Evolutionary conservation across 23 tunicate species (phyloP).

Genomic region (Styela clava): DNA sequence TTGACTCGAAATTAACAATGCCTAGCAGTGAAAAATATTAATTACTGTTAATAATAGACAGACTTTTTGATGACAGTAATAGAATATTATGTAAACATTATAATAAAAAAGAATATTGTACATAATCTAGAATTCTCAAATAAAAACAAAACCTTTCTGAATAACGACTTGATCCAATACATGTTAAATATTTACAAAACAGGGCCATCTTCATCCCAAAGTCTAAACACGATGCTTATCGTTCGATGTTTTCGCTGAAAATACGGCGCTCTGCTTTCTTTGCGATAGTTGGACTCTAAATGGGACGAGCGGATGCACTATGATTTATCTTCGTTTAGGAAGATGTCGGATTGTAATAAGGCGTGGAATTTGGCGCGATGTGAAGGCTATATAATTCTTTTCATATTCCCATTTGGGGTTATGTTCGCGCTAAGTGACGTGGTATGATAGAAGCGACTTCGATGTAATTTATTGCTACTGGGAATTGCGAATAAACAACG

Average conservation of each 20-base stretch:
- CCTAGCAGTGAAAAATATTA: too few relatives aligned
- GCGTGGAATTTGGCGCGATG: not conserved
- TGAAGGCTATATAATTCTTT: not conserved
- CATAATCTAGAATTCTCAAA: too few relatives aligned
- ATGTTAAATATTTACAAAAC: not conserved
- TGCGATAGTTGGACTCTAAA: not conserved
- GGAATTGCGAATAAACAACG: conserved; percentile 21
- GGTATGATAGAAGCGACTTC: not conserved
- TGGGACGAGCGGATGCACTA: not conserved
- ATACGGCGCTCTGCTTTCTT: not conserved
- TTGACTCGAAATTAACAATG: too few relatives aligned
- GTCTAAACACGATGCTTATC: not conserved
- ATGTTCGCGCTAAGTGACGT: not conserved
- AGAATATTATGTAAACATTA: too few relatives aligned
- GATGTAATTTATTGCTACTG: conserved; percentile 13
- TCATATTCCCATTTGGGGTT: not conserved
- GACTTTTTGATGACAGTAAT: too few relatives aligned
- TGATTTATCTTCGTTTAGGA: not conserved
- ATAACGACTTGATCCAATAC: not conserved
- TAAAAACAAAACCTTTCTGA: too few relatives aligned
- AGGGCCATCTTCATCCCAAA: not conserved
- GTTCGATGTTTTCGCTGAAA: not conserved
- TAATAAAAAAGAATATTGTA: too few relatives aligned
- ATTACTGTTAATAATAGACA: too few relatives aligned
- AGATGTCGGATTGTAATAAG: not conserved